phyloP scores from a whole-genome alignment of 2,888 invertebrate genomes.

The Anthophora plumipes region DNA sequence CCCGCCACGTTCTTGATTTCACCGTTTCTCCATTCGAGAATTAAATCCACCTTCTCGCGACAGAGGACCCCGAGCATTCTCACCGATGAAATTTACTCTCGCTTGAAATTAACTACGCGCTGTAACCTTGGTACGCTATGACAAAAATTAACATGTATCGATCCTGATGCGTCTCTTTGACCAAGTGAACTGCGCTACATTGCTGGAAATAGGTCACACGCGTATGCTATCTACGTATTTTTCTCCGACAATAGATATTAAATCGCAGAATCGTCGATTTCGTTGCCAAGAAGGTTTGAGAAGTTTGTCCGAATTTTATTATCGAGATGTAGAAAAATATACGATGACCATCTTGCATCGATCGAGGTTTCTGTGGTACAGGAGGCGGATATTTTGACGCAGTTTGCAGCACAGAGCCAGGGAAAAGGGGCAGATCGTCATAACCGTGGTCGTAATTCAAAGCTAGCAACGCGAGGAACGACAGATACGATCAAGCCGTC shows the following conservation, averaged over 20 bases:
- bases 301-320: background rate
- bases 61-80: background rate
- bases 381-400: background rate
- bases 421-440: conserved; percentile 60
- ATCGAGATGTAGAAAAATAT: background rate
- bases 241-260: background rate
- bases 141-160: background rate
- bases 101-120: too few relatives aligned
- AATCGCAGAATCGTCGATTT: background rate
- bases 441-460: conserved; percentile 72
- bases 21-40: background rate
- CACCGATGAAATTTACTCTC: background rate
- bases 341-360: background rate
- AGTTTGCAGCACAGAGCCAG: background rate
- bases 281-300: background rate
- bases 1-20: conserved; percentile 11
- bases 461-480: conserved; percentile 64
- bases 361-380: background rate
- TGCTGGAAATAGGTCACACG: background rate
- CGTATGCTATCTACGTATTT: too few relatives aligned
- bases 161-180: background rate
- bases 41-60: background rate
- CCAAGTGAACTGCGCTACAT: background rate
- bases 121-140: background rate
- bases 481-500: conserved; percentile 64